These are phyloP conservation scores for Emydura subglobosa DNA, from an alignment of 2,113 vertebrate species.

Conservation along the genomic window DNA sequence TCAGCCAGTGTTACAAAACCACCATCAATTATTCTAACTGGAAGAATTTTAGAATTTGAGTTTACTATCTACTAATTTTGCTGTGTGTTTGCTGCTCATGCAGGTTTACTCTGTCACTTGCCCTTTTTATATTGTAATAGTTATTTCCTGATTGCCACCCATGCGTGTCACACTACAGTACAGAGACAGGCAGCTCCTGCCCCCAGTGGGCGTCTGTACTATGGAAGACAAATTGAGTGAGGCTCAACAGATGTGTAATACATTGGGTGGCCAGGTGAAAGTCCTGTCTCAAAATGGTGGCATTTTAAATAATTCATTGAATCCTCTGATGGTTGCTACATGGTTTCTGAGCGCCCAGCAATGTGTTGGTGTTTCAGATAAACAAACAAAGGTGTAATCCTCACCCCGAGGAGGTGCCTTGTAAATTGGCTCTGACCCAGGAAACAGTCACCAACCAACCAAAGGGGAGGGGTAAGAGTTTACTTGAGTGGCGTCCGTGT, in stretches of 20 bases:
- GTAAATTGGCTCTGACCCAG: accelerated
- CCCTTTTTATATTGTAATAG: background rate
- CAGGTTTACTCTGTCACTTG: background rate
- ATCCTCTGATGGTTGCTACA: background rate
- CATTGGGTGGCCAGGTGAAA: background rate
- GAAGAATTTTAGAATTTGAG: background rate
- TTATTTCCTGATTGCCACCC: background rate
- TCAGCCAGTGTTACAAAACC: background rate
- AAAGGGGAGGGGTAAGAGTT: accelerated
- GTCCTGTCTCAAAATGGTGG: constrained; percentile 7
- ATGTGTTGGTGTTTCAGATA: background rate
- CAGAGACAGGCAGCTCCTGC: background rate
- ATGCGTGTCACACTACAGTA: background rate
- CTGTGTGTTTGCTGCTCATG: background rate
- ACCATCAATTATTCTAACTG: background rate
- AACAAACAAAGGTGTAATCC: accelerated
- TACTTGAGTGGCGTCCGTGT: accelerated
- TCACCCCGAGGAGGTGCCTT: background rate
- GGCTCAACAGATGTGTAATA: background rate
- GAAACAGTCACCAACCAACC: accelerated
- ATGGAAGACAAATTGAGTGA: constrained; percentile 16
- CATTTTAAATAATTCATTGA: background rate
- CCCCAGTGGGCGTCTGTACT: background rate
- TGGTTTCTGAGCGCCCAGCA: background rate
- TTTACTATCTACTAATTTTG: accelerated